Evolutionary conservation across 2,888 invertebrate species (phyloP).

Genomic region (Alsophila aescularia): DNA sequence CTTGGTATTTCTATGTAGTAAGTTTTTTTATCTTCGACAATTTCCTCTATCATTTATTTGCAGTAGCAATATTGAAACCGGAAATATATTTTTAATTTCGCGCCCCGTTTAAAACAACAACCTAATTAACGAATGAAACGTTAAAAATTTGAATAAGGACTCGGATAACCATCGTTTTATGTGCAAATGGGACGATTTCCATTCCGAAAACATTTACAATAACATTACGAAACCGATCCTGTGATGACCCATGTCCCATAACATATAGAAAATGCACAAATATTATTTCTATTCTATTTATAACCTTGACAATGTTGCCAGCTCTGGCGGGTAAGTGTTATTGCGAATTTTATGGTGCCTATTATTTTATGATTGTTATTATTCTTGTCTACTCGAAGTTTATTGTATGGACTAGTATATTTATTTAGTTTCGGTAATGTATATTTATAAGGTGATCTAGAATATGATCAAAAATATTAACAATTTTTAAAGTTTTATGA

Average conservation of each 20-base stretch:
- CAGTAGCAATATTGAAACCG: neutral
- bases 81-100: constrained; percentile 1
- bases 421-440: constrained; percentile 5
- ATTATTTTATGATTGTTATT: neutral
- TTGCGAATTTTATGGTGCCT: constrained; percentile 44
- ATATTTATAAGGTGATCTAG: neutral
- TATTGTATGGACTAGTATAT: constrained; percentile 8
- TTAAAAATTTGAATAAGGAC: constrained; percentile 11
- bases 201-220: constrained; percentile 43
- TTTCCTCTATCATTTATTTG: too few species aligned
- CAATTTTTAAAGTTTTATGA: too few species aligned
- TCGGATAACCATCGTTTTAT: constrained; percentile 22
- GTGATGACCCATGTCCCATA: constrained; percentile 45
- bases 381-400: neutral
- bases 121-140: neutral
- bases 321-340: constrained; percentile 34
- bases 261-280: constrained; percentile 46
- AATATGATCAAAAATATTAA: too few species aligned
- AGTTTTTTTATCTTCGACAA: too few species aligned
- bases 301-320: constrained; percentile 44
- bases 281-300: constrained; percentile 41
- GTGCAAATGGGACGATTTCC: constrained; percentile 37
- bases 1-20: too few species aligned
- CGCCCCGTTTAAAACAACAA: neutral
- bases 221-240: constrained; percentile 38